Evolutionary conservation across 2,113 vertebrate species (phyloP), one percentile per base, ranked within the genome.

Genomic region (Anseranas semipalmata): DNA sequence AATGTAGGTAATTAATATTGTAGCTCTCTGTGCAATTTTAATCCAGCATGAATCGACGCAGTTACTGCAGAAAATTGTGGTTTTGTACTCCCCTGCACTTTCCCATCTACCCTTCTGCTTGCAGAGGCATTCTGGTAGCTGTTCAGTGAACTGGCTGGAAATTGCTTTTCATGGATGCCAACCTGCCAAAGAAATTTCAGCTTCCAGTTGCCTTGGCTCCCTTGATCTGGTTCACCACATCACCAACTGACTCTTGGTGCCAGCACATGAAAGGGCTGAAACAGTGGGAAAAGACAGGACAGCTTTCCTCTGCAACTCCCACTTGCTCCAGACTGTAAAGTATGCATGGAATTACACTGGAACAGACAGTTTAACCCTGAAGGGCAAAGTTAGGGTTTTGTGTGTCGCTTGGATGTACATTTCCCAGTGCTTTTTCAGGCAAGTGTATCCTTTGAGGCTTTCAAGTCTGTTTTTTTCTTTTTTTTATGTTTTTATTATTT

Each of bases 221-320:
- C 5, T 6, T 68, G 46, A 9, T 72, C 46, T 46, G 28, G 28
- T 41, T 79, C 22, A 43, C 19, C 3, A 1, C 0, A 1, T 67
- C 52, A 60, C 37, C 43, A 82, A 33, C n/a, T 84, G 45, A 15
- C 50, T 78, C 17, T 5, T 75, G 48, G 27, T 92, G 48, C 41
- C 16, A 37, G 55, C 72, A 35, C 1, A 1, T 45, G 12, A 48
- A 78, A 79, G 30, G 53, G 20, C 52, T 67, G 24, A 53, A 39
- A 22, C 19, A 62, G 28, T 19, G 32, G n/a, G 27, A 78, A 65
- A 55, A 78, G 63, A 45, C 10, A 15, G 14, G 16, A 15, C 16
- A 39, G 4, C 12, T 45, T 60, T 73, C 30, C 15, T 77, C 19
- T 87, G 48, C 60, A 71, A 32, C 41, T 85, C 12, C 33, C 2